Percentiles rank a stretch among this genome's conserved stretches.
phyloP scores from a whole-genome alignment of 2,113 vertebrate genomes.

The Coracopsis vasa region DNA sequence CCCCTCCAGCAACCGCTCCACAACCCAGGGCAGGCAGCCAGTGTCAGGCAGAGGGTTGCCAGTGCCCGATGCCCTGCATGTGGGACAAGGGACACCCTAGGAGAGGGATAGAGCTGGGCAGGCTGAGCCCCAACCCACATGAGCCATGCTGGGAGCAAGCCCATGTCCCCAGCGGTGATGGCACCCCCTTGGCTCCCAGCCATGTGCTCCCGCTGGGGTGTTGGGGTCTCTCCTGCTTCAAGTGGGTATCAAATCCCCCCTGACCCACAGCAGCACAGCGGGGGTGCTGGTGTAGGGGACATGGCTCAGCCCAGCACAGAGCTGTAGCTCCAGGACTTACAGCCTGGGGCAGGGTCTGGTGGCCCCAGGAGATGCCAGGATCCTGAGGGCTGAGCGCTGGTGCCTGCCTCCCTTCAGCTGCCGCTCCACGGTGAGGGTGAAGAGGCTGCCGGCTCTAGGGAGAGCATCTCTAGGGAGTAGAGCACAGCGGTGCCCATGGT shows the following conservation, averaged over 20 bases:
- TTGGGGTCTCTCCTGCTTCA: neutral
- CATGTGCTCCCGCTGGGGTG: accelerated
- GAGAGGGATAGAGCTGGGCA: neutral
- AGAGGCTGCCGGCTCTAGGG: constrained; percentile 68
- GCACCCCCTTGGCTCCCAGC: neutral
- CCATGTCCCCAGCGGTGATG: accelerated
- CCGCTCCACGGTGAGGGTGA: constrained; percentile 73
- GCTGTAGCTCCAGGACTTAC: neutral
- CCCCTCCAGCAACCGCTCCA: constrained; percentile 64
- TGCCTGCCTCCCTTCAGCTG: constrained; percentile 20
- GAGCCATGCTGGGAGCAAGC: neutral
- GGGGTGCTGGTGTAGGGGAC: neutral
- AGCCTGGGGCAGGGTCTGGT: constrained; percentile 37
- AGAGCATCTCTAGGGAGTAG: neutral
- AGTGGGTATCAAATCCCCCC: too few relatives aligned
- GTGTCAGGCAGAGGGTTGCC: neutral
- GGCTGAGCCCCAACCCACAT: accelerated
- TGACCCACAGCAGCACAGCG: accelerated
- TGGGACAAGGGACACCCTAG: neutral
- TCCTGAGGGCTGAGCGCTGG: constrained; percentile 68
- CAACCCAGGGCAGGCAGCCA: constrained; percentile 53
- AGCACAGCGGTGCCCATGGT: neutral
- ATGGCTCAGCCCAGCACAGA: neutral
- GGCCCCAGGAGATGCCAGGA: constrained; percentile 70
- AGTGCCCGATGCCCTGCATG: constrained; percentile 39